Base-by-base conservation (phyloP, 2,888 invertebrate species). In the Macrosoma leucophasiata region DNA sequence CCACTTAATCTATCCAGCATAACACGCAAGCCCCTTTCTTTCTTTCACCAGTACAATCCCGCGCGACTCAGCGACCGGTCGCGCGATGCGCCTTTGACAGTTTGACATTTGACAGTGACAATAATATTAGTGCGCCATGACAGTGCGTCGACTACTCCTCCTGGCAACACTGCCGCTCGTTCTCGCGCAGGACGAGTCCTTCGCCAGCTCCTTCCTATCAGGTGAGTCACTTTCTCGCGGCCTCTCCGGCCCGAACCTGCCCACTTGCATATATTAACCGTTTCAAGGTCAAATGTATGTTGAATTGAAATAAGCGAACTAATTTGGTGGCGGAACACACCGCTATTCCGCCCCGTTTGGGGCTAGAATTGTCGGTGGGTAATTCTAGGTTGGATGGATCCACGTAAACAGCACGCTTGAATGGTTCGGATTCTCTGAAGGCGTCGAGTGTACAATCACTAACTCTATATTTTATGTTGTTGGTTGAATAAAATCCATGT, bases 201-300 rank as follows among this genome's bases (percentile, higher is more conserved):
- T 94, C 62, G 91, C 93, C 42, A 91, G 92, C 58, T 92, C 92
- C 60, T 91, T 94, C 70, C 84, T 94, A 34, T 92, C 93, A 75
- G 93, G 93, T 93, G 84, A 81, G 77, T n/a, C n/a, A n/a, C n/a
- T n/a, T n/a, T n/a, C n/a, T n/a, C n/a, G n/a, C n/a, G n/a, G n/a
- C n/a, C n/a, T n/a, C n/a, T n/a, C n/a, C n/a, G n/a, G n/a, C n/a
- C 18, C 13, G 29, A 37, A 29, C 31, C 19, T 21, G 29, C 41
- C 37, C 28, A 43, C 33, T 33, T 41, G 29, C 43, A 43, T 43
- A 38, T 25, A 35, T 41, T 41, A 43, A 22, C 4, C 3, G 21
- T 29, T 13, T 21, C 29, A 29, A 33, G 37, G 41, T 35, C 35
- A 43, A 32, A 28, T 30, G 43, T 28, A 24, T 21, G 29, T 24